These are phyloP conservation scores for Aplocera efformata DNA, from an alignment of 2,888 invertebrate genomes.

Conservation along the genomic window DNA sequence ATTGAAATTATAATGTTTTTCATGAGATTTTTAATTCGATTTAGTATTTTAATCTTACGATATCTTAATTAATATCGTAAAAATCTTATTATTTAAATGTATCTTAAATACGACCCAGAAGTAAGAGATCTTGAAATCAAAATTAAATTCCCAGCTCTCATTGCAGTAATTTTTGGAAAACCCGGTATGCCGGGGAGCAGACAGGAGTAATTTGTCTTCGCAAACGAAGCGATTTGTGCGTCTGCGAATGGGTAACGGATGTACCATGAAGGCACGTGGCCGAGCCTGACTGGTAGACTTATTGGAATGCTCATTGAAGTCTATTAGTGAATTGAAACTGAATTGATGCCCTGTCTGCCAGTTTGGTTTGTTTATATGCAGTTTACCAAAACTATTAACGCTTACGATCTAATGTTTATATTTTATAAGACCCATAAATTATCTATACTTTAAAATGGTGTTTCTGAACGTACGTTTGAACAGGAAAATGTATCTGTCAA, in stretches of 20 bases:
- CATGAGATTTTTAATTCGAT: no score
- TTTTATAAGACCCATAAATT: no score
- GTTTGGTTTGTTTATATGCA: slow-evolving; percentile 3
- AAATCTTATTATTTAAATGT: no score
- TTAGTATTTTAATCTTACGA: no score
- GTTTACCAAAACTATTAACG: no score
- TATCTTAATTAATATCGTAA: no score
- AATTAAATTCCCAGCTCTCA: slow-evolving; percentile 66
- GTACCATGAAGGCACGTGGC: slow-evolving; percentile 65
- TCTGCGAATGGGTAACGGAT: slow-evolving; percentile 73
- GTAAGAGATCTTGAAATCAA: slow-evolving; percentile 45
- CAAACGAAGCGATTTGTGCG: slow-evolving; percentile 78
- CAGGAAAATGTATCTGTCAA: no score
- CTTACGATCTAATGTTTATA: no score
- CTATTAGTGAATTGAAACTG: slow-evolving; percentile 57
- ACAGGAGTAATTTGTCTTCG: slow-evolving; percentile 72
- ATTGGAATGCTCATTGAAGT: slow-evolving; percentile 60
- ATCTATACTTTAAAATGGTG: no score
- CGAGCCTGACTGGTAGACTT: slow-evolving; percentile 60
- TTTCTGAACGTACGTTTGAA: no score
- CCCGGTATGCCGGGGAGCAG: slow-evolving; percentile 56
- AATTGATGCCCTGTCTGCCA: slow-evolving; percentile 16
- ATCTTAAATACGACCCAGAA: slow-evolving; percentile 11
- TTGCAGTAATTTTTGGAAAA: slow-evolving; percentile 69
- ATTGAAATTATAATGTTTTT: no score